Evolutionary conservation across 92 coral and sea anemone species (phyloP), one percentile per base, ranked within the genome.

Genomic region (Nematostella vectensis): DNA sequence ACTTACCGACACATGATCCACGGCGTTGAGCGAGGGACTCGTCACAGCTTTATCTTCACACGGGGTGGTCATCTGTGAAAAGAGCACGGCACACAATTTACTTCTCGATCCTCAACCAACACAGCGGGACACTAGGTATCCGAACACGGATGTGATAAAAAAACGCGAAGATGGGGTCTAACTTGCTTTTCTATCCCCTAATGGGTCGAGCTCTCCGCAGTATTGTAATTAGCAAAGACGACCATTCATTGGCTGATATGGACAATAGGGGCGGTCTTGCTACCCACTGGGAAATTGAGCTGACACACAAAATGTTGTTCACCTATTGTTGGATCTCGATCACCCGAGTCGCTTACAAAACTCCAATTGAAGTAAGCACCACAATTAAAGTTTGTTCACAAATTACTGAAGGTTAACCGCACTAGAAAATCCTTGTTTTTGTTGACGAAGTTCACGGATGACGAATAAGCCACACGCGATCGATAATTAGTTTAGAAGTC

Each of bases 1-100:
- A 77, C 83, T 81, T 27, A 85, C 95, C 95, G 88, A 71, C 40
- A 75, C 75, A 55, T 80, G 88, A 62, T 85, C 95, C 39, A 77
- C 87, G n/a, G 78, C 67, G 70, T 78, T 77, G 30, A 79, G 70
- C 36, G 84, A 69, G 20, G 85, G 76, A 67, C 77, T 81, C 70
- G 83, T 74, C 37, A 77, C 67, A n/a, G 84, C 76, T 61, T 80
- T 66, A 48, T 85, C 88, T 61, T 85, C 95, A 65, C 69, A 73
- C 33, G 95, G 72, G 48, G 95, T 81, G 67, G 82, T 85, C 95
- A 85, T 85, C 95, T 85, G 83, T 50, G 28, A 44, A 52, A 26
- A 51, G 12, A 76, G 28, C 20, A 62, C 24, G 51, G 51, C 11
- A 19, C 9, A 45, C 9, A 11, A 45, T 9, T 6, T 8, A 45